A percentile compares a stretch with the other conserved stretches of the same genome.
Evolutionary conservation across 53 echinoderm and acorn worm species (phyloP).

Genomic region (Henricia sp.): DNA sequence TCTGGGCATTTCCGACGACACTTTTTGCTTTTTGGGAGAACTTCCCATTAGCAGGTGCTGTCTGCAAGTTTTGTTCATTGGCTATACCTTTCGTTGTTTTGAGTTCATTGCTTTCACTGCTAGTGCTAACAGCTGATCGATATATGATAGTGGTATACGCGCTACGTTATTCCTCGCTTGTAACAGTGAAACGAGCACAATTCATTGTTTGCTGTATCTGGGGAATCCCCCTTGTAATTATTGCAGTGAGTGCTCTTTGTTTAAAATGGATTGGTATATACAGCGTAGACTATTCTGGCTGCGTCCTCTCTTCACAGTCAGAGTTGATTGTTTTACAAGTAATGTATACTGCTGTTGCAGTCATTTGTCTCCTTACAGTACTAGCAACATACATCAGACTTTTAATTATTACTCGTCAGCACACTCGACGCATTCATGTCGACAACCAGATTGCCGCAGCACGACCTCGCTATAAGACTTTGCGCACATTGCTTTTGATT

Average conservation of each 20-base stretch:
- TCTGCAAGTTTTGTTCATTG: slow-evolving; percentile 15
- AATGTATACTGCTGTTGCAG: neutral
- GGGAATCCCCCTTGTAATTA: neutral
- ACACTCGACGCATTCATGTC: slow-evolving; percentile 29
- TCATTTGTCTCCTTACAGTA: neutral
- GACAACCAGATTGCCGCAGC: slow-evolving; percentile 3
- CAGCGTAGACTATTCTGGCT: too few species aligned
- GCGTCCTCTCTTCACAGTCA: neutral
- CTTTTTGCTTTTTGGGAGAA: neutral
- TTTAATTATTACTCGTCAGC: slow-evolving; percentile 36
- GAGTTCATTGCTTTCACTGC: neutral
- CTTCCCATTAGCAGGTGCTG: slow-evolving; percentile 32
- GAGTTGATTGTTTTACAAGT: neutral
- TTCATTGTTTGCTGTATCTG: slow-evolving; percentile 11
- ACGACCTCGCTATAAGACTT: slow-evolving; percentile 29
- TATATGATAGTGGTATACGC: slow-evolving; percentile 51
- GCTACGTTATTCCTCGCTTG: slow-evolving; percentile 33
- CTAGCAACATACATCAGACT: slow-evolving; percentile 11
- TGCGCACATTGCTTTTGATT: slow-evolving; percentile 21
- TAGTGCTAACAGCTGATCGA: slow-evolving; percentile 36
- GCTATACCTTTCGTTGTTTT: neutral
- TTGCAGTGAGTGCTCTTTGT: neutral
- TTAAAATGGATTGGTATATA: neutral
- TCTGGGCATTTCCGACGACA: neutral
- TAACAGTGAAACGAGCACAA: slow-evolving; percentile 27